A percentile compares a stretch with the other conserved stretches of the same genome.
Evolutionary conservation across 30 jellyfish, hydroid and myxozoan species (phyloP).

Genomic region (Aurelia coerulea): DNA sequence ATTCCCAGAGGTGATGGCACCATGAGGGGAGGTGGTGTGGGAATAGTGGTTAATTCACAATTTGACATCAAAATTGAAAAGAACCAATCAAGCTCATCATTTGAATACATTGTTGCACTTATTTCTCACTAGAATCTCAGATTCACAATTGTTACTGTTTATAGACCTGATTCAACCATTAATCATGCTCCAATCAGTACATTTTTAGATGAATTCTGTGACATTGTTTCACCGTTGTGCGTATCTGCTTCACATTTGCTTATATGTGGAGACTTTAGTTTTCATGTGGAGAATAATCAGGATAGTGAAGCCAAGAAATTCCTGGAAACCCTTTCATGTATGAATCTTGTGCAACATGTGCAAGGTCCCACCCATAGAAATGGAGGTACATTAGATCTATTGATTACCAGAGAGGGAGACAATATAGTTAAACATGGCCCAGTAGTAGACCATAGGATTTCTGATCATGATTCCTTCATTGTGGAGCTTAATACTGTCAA

Average conservation of each 20-base stretch:
- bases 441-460: too few relatives aligned
- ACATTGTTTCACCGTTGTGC: neutral
- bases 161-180: neutral
- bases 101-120: neutral
- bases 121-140: neutral
- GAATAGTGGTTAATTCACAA: neutral
- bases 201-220: too few relatives aligned
- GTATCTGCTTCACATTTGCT: conserved; percentile 4
- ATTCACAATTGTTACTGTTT: neutral
- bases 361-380: too few relatives aligned
- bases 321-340: too few relatives aligned
- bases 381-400: too few relatives aligned
- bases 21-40: conserved; percentile 7
- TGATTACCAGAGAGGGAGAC: too few relatives aligned
- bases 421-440: too few relatives aligned
- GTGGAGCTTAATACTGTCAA: too few relatives aligned
- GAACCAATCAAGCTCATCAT: too few relatives aligned
- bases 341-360: too few relatives aligned
- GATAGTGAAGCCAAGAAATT: neutral
- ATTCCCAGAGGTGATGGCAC: conserved; percentile 4
- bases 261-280: neutral
- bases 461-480: too few relatives aligned
- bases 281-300: neutral
- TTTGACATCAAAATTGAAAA: neutral
- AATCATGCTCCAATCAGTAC: too few relatives aligned